Percentiles rank a stretch among this genome's conserved stretches.
Conservation (phyloP, 2,888 invertebrate species). For the Plagodis pulveraria region DNA sequence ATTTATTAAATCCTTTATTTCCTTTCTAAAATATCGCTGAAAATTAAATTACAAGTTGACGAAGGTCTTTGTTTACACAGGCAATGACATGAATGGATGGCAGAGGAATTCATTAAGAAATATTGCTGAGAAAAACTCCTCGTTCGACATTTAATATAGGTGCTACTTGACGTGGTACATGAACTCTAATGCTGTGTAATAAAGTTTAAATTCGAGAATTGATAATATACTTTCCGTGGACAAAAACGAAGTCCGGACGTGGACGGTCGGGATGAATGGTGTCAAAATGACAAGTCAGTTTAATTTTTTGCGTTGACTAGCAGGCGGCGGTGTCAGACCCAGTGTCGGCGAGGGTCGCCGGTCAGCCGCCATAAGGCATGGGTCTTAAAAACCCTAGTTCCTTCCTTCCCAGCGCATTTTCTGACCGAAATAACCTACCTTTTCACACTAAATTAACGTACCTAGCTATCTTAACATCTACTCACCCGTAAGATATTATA, state of each 20-base stretch:
- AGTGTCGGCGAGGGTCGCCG: slow-evolving; percentile 36
- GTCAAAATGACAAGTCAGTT: slow-evolving; percentile 81
- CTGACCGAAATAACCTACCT: too few species aligned
- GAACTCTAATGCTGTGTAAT: slow-evolving; percentile 40
- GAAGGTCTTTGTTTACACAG: slow-evolving; percentile 78
- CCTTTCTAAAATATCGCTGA: slow-evolving; percentile 46
- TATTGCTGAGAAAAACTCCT: slow-evolving; percentile 63
- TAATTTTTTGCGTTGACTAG: slow-evolving; percentile 68
- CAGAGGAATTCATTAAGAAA: slow-evolving; percentile 78
- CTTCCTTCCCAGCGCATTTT: too few species aligned
- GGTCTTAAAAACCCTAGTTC: too few species aligned
- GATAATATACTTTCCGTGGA: slow-evolving; percentile 15
- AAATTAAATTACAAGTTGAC: slow-evolving; percentile 62
- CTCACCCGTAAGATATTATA: too few species aligned
- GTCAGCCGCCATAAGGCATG: too few species aligned
- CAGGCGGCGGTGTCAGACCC: slow-evolving; percentile 56
- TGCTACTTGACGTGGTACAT: slow-evolving; percentile 22
- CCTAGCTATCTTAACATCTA: too few species aligned
- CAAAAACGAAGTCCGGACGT: slow-evolving; percentile 59
- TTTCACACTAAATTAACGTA: too few species aligned
- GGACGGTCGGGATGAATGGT: slow-evolving; percentile 75
- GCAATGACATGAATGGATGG: slow-evolving; percentile 78
- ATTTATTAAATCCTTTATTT: slow-evolving; percentile 49
- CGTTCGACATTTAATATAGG: slow-evolving; percentile 31
- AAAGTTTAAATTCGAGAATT: slow-evolving; percentile 24